Percentiles rank a stretch among this genome's conserved stretches.
phyloP scores from a whole-genome alignment of 2,888 invertebrate species.

The Ophion obscuratus region DNA sequence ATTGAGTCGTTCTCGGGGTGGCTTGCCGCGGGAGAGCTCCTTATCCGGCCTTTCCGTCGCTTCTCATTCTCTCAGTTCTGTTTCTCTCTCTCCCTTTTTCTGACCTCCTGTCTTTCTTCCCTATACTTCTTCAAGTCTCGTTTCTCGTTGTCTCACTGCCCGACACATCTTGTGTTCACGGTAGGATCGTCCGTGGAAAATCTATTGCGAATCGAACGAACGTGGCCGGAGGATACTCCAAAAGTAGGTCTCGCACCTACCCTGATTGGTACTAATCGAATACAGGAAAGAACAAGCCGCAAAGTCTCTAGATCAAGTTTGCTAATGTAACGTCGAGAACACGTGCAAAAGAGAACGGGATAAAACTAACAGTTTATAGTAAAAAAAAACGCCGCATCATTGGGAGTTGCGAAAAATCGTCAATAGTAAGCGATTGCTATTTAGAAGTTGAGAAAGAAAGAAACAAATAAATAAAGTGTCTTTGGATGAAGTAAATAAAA shows the following conservation, averaged over 20 bases:
- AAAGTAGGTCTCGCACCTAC: constrained; percentile 10
- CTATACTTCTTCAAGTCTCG: constrained; percentile 1
- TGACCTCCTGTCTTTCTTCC: background rate
- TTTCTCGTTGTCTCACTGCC: constrained; percentile 35
- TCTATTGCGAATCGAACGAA: constrained; percentile 33
- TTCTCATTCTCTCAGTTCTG: constrained; percentile 46
- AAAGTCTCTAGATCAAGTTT: too few species aligned
- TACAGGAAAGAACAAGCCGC: background rate
- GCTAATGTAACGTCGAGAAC: too few species aligned
- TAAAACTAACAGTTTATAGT: too few species aligned
- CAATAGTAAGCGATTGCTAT: too few species aligned
- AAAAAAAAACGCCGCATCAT: too few species aligned
- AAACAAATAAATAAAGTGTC: too few species aligned
- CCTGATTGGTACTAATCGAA: constrained; percentile 3
- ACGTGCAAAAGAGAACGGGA: too few species aligned
- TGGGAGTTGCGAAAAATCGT: too few species aligned
- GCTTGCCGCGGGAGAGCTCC: constrained; percentile 64
- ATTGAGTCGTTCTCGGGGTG: constrained; percentile 67
- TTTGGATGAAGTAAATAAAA: background rate
- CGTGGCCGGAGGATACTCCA: constrained; percentile 1
- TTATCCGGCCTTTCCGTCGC: constrained; percentile 66
- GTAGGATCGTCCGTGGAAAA: constrained; percentile 35
- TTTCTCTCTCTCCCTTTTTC: constrained; percentile 7
- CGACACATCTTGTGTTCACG: constrained; percentile 38
- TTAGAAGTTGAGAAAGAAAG: too few species aligned